Evolutionary conservation across 2,113 vertebrate species (phyloP).

Genomic region (Cyprinus carpio): DNA sequence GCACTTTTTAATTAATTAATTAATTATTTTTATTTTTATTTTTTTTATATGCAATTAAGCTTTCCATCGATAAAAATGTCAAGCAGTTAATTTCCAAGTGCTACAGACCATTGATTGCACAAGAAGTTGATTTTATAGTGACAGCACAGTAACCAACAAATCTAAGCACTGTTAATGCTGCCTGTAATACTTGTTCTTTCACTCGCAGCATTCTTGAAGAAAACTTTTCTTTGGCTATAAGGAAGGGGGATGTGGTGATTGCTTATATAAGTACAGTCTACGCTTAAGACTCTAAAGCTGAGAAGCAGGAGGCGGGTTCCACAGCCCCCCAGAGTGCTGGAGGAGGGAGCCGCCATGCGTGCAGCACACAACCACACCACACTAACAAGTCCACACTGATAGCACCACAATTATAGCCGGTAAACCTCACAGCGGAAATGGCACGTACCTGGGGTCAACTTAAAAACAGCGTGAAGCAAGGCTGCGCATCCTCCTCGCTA

Average conservation of each 20-base stretch:
- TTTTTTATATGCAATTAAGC: too few species aligned
- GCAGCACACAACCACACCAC: neutral
- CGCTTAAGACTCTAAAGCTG: neutral
- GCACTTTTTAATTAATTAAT: too few species aligned
- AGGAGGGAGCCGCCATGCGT: neutral
- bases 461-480: slow-evolving; percentile 1
- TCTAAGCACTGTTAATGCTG: too few species aligned
- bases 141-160: neutral
- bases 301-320: neutral
- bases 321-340: slow-evolving; percentile 7
- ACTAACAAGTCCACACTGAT: neutral
- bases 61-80: neutral
- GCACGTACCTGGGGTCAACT: slow-evolving; percentile 8
- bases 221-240: slow-evolving; percentile 6
- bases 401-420: slow-evolving; percentile 24
- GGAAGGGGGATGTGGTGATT: neutral
- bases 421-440: neutral
- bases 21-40: too few species aligned
- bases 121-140: neutral
- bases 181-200: neutral
- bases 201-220: neutral
- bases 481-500: neutral
- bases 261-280: neutral
- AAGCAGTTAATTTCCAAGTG: neutral
- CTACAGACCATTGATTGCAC: neutral